Evolutionary conservation across 2,888 invertebrate species (phyloP), one percentile per base, ranked within the genome.

Genomic region (Agriopis aurantiaria): DNA sequence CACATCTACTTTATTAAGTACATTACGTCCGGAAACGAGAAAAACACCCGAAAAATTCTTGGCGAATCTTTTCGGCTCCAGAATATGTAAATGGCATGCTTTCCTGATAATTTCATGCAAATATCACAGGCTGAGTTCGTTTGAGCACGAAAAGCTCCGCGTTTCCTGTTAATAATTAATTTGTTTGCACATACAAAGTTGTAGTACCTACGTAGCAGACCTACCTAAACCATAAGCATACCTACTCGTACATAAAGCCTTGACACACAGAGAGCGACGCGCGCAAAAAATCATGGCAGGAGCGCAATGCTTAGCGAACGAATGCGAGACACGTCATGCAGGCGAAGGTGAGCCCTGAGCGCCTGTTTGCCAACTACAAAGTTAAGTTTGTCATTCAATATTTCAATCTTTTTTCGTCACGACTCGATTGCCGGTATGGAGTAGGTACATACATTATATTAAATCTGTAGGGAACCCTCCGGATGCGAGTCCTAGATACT

Each of bases 131-230:
- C 75, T 81, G 78, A 78, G 85, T 85, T 86, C 85, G 80, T 86
- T 81, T 82, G 77, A 81, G 82, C 79, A 78, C 77, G 81, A 77
- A 80, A 81, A 82, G 81, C 82, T 78, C 74, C 80, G 76, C 76
- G 81, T 75, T 73, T 68, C 76, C 71, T 78, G 79, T 91, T 80
- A 90, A 91, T 91, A 88, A 91, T 91, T 91, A 92, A 93, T 90
- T 86, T 87, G 88, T 87, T 86, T 84, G 84, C 89, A 84, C 88
- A 88, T 85, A 87, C 86, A 86, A 83, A 82, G 84, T 81, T 45
- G 78, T 66, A 7, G n/a, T 41, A 41, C 56, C 41, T 40, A 56
- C 11, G 17, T 57, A 40, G 17, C 23, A n/a, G n/a, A 14, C 49
- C 48, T 49, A 49, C 49, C 8, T 49, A 48, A 33, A 33, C 33